phyloP scores from a whole-genome alignment of 2,888 invertebrate genomes.

The Lapara coniferarum region DNA sequence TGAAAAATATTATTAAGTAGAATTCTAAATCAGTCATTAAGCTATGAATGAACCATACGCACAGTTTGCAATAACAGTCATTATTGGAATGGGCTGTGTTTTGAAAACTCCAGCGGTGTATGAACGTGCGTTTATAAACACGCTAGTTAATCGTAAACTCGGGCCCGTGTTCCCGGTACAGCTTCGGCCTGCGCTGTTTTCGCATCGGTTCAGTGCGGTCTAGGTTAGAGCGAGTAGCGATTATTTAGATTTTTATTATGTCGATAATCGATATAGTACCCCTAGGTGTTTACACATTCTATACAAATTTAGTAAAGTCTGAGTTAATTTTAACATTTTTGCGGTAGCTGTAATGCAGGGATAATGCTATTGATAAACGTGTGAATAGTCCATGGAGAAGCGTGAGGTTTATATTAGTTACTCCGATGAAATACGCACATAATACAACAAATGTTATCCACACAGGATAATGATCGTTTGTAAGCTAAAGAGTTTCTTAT shows the following conservation, averaged over 20 bases:
- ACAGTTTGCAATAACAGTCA: slow-evolving; percentile 13
- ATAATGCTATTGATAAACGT: too few relatives aligned
- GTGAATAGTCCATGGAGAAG: too few relatives aligned
- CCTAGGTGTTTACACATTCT: too few relatives aligned
- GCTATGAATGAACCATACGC: background rate
- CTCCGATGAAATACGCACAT: too few relatives aligned
- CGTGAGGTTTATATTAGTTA: too few relatives aligned
- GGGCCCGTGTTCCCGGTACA: slow-evolving; percentile 43
- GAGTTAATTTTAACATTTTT: too few relatives aligned
- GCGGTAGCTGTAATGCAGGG: too few relatives aligned
- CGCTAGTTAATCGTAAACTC: slow-evolving; percentile 44
- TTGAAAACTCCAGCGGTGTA: background rate
- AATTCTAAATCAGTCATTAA: background rate
- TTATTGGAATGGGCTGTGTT: slow-evolving; percentile 21
- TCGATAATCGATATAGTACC: too few relatives aligned
- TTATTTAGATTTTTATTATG: background rate
- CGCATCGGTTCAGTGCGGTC: slow-evolving; percentile 29
- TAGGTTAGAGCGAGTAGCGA: slow-evolving; percentile 33
- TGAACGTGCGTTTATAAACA: slow-evolving; percentile 47
- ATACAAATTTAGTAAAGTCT: too few relatives aligned
- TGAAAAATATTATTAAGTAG: background rate
- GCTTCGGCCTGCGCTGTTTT: slow-evolving; percentile 23
- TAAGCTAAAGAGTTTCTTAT: background rate
- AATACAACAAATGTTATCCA: background rate
- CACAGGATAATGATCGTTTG: too few relatives aligned